A percentile compares a stretch with the other conserved stretches of the same genome.
Evolutionary conservation across 2,797 vertebrate species (phyloP).

Genomic region (Ambastaia sidthimunki): DNA sequence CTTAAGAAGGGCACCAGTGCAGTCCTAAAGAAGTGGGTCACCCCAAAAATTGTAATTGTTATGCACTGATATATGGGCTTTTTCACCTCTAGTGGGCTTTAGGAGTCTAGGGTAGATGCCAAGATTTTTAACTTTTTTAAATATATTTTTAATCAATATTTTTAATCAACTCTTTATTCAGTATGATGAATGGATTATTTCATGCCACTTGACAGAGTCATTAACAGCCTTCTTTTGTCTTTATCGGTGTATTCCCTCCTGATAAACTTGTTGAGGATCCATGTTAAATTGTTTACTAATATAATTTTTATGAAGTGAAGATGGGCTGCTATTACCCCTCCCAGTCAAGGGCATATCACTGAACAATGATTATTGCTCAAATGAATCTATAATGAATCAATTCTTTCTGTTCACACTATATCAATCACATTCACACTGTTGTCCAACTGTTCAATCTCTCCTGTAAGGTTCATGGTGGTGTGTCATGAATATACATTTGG

Average conservation of each 20-base stretch:
- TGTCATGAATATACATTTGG: constrained; percentile 26
- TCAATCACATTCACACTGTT: constrained; percentile 22
- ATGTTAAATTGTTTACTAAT: neutral
- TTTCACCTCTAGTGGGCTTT: neutral
- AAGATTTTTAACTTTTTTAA: too few species aligned
- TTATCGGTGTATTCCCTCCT: neutral
- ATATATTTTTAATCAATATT: too few species aligned
- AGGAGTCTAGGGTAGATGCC: neutral
- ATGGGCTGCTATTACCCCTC: neutral
- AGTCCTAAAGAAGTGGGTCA: neutral
- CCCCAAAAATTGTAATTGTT: neutral
- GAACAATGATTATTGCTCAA: constrained; percentile 18
- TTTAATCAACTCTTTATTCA: too few species aligned
- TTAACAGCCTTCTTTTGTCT: neutral
- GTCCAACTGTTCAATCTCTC: constrained; percentile 9
- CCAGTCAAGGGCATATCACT: neutral
- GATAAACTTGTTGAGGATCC: neutral
- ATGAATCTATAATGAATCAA: constrained; percentile 23
- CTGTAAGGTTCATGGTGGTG: neutral
- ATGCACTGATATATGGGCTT: too few species aligned
- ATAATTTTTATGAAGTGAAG: too few species aligned
- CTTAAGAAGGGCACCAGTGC: constrained; percentile 66
- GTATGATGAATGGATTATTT: neutral
- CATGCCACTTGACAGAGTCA: neutral
- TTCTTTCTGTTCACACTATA: constrained; percentile 9